Percentiles rank a stretch among this genome's conserved stretches.
Conservation (phyloP, 1,140 invertebrate species). For the Lordiphosa mommai region DNA sequence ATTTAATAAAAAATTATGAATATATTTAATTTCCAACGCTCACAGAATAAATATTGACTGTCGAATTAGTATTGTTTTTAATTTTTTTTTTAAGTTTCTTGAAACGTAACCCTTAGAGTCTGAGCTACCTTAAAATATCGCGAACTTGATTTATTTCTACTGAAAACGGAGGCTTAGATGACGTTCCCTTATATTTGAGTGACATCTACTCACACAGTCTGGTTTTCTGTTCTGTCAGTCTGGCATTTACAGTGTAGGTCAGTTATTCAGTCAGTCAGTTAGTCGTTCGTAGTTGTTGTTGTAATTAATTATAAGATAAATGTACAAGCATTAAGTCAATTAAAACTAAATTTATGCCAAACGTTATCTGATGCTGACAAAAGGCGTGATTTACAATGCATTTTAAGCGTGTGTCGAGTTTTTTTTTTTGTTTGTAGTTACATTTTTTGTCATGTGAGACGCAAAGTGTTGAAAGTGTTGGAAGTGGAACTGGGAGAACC, state of each 20-base stretch:
- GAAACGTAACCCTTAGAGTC: too few species aligned
- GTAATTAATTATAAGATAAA: slow-evolving; percentile 75
- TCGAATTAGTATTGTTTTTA: too few species aligned
- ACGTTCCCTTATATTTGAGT: too few species aligned
- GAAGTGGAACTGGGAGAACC: neutral
- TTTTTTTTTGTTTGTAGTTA: neutral
- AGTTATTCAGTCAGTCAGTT: slow-evolving; percentile 1
- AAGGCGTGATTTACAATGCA: slow-evolving; percentile 59
- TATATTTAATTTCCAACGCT: too few species aligned
- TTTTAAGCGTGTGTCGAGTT: slow-evolving; percentile 10
- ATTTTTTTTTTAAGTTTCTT: too few species aligned
- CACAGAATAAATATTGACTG: too few species aligned
- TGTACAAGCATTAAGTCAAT: slow-evolving; percentile 73
- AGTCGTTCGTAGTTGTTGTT: neutral
- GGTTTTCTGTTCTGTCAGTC: too few species aligned
- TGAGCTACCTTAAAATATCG: too few species aligned
- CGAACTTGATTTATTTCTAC: too few species aligned
- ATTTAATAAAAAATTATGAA: too few species aligned
- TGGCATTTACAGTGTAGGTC: neutral
- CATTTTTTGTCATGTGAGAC: neutral
- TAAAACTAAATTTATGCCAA: slow-evolving; percentile 70
- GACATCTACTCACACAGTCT: too few species aligned
- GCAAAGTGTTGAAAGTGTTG: neutral
- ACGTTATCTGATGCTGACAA: slow-evolving; percentile 63
- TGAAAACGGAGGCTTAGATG: too few species aligned